phyloP scores from a whole-genome alignment of 2,113 vertebrate species.

The Thymallus thymallus region DNA sequence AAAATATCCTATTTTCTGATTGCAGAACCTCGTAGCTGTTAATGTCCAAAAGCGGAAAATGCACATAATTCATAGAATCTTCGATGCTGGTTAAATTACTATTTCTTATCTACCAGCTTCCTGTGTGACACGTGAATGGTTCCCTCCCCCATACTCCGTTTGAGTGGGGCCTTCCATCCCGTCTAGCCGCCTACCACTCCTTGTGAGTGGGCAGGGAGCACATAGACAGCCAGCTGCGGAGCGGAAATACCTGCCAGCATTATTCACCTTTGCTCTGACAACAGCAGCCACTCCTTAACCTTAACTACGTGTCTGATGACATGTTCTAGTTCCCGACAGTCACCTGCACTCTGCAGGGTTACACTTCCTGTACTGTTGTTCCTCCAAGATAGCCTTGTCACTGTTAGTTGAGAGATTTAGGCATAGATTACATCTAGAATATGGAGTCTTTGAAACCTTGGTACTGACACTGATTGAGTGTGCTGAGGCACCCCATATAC shows the following conservation, averaged over 20 bases:
- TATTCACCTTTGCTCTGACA: constrained; percentile 61
- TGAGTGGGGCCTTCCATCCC: constrained; percentile 55
- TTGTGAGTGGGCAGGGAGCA: constrained; percentile 45
- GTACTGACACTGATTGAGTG: too few species aligned
- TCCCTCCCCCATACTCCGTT: constrained; percentile 46
- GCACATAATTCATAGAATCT: constrained; percentile 9
- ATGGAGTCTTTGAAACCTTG: too few species aligned
- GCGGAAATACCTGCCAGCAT: constrained; percentile 67
- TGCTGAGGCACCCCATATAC: too few species aligned
- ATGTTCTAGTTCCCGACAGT: constrained; percentile 52
- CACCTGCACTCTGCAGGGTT: constrained; percentile 50
- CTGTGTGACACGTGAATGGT: constrained; percentile 38
- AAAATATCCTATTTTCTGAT: too few species aligned
- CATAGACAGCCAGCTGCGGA: constrained; percentile 34
- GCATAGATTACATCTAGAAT: too few species aligned
- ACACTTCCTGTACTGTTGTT: constrained; percentile 45
- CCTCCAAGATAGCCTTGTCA: background rate
- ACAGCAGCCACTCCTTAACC: constrained; percentile 66
- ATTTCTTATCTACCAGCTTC: constrained; percentile 42
- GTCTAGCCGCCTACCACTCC: too few species aligned
- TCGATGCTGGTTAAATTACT: background rate
- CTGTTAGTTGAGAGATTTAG: constrained; percentile 22
- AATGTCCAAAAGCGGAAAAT: constrained; percentile 33
- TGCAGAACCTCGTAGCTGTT: too few species aligned
- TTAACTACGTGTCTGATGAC: constrained; percentile 53